A percentile compares a stretch with the other conserved stretches of the same genome.
Conservation (phyloP, 2,797 vertebrate genomes). For the Enteromius unitaeniatus region DNA sequence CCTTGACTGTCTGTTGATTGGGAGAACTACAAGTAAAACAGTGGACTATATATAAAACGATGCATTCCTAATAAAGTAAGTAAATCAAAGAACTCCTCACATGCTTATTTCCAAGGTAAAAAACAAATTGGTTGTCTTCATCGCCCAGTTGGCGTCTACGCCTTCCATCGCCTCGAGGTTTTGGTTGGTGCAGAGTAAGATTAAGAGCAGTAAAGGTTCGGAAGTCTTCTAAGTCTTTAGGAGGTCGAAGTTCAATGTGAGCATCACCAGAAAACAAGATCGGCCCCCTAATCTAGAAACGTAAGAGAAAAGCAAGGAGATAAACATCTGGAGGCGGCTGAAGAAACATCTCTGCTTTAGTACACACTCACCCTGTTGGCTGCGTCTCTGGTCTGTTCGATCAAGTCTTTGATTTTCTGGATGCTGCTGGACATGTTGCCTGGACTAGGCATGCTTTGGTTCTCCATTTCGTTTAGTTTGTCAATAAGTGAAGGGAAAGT, state of each 20-base stretch:
- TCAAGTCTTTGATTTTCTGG: conserved; percentile 85
- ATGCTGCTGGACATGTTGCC: conserved; percentile 84
- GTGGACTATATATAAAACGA: neutral
- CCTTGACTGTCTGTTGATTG: conserved; percentile 62
- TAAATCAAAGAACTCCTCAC: conserved; percentile 70
- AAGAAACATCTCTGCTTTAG: neutral
- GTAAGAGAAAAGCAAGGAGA: neutral
- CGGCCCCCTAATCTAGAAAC: conserved; percentile 80
- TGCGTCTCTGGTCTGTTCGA: conserved; percentile 84
- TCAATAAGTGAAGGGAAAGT: conserved; percentile 77
- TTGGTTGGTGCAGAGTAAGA: conserved; percentile 82
- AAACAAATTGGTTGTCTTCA: conserved; percentile 78
- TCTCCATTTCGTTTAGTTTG: conserved; percentile 72
- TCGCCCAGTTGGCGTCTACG: conserved; percentile 45
- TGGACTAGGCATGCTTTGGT: conserved; percentile 74
- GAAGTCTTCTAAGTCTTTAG: conserved; percentile 80
- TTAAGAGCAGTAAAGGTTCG: conserved; percentile 86
- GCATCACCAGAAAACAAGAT: conserved; percentile 86
- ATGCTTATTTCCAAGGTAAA: conserved; percentile 87
- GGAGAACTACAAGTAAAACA: neutral
- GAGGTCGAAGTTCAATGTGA: conserved; percentile 85
- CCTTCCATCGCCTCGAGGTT: neutral
- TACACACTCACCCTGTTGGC: conserved; percentile 81
- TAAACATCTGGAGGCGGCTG: neutral
- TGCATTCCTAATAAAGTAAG: neutral